A percentile compares a stretch with the other conserved stretches of the same genome.
These are phyloP conservation scores for Neoarius graeffei DNA, from an alignment of 2,113 vertebrate species.

Conservation along the genomic window DNA sequence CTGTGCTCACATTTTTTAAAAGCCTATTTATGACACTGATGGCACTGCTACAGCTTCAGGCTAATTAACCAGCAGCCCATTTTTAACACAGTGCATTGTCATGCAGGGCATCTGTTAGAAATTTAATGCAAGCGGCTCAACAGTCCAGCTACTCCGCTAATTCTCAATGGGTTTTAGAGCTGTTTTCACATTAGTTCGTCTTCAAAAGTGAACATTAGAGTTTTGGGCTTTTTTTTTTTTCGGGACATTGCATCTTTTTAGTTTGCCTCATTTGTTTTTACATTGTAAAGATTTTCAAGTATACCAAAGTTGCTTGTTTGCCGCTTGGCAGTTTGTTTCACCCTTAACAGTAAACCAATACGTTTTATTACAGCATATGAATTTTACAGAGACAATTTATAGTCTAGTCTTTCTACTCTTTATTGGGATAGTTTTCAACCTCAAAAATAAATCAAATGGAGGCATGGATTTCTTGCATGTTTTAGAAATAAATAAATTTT, in stretches of 20 bases:
- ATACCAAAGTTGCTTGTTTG: neutral
- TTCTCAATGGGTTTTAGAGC: neutral
- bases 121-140: neutral
- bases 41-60: constrained; percentile 9
- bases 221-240: neutral
- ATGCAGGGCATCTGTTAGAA: neutral
- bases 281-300: neutral
- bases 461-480: neutral
- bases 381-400: neutral
- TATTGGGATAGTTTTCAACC: neutral
- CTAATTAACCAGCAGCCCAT: neutral
- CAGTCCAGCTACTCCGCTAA: neutral
- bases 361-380: neutral
- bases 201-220: neutral
- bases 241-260: no score
- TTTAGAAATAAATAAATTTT: neutral
- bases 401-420: neutral
- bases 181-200: neutral
- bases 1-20: constrained; percentile 21
- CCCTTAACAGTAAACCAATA: neutral
- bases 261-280: neutral
- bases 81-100: neutral
- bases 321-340: neutral
- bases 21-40: constrained; percentile 18
- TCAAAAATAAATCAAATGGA: neutral